Percentiles rank a stretch among this genome's conserved stretches.
These are phyloP conservation scores for Lottia gigantea DNA, from an alignment of 2,888 invertebrate genomes.

Conservation along the genomic window DNA sequence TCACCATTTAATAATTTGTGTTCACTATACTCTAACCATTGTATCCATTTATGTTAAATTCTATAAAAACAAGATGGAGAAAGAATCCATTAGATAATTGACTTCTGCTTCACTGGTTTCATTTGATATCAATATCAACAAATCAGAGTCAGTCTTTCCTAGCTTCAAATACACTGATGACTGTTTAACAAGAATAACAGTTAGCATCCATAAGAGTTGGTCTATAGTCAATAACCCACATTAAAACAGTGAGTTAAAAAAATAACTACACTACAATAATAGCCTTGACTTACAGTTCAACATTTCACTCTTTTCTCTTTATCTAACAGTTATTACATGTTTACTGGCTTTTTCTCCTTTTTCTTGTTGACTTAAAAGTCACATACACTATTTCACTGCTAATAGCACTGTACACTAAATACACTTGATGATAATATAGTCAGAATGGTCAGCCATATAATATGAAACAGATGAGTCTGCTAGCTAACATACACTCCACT, in stretches of 20 bases:
- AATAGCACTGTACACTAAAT: no score
- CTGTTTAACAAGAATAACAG: neutral
- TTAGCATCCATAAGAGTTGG: neutral
- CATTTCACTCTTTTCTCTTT: neutral
- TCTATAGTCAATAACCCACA: constrained; percentile 3
- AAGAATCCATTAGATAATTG: constrained; percentile 11
- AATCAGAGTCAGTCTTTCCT: constrained; percentile 1
- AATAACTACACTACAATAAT: constrained; percentile 10
- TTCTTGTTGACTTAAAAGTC: no score
- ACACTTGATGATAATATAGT: neutral
- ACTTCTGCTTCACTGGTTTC: constrained; percentile 1
- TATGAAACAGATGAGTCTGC: neutral
- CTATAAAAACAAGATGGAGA: neutral
- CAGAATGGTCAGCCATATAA: constrained; percentile 6
- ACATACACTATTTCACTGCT: no score
- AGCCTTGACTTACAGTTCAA: constrained; percentile 8
- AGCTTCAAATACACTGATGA: neutral
- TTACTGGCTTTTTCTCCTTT: neutral
- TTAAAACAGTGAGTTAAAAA: neutral
- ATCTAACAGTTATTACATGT: constrained; percentile 3
- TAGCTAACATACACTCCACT: neutral
- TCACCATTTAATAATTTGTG: neutral
- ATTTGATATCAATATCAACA: constrained; percentile 11
- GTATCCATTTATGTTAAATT: no score
- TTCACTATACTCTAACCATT: no score